phyloP scores from a whole-genome alignment of 1,140 invertebrate genomes.

The Reticulitermes speratus region DNA sequence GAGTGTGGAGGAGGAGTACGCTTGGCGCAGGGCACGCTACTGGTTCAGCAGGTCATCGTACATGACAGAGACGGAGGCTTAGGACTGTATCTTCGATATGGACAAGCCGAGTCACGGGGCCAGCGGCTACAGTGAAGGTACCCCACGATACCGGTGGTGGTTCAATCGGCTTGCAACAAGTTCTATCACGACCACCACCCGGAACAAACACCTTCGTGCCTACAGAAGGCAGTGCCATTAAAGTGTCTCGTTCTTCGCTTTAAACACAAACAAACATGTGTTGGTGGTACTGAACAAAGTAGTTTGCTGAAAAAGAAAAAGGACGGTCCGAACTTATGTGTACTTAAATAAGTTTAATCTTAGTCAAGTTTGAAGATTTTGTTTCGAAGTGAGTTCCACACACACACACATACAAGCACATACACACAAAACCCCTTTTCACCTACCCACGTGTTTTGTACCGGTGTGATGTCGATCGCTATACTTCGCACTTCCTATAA shows the following conservation, averaged over 20 bases:
- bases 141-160: not conserved
- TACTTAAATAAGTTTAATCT: too few relatives aligned
- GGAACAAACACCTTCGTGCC: not conserved
- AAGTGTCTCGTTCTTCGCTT: not conserved
- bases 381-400: too few relatives aligned
- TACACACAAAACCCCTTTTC: too few relatives aligned
- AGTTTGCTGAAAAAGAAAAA: not conserved
- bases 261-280: not conserved
- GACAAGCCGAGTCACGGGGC: not conserved
- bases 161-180: not conserved
- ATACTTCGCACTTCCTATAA: not conserved
- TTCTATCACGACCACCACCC: not conserved
- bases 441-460: not conserved
- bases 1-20: constrained; percentile 11
- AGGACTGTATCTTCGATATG: not conserved
- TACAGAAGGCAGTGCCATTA: not conserved
- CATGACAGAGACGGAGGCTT: not conserved
- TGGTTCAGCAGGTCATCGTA: not conserved
- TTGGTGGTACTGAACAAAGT: not conserved
- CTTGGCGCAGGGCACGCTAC: not conserved
- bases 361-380: too few relatives aligned
- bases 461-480: not conserved
- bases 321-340: not conserved
- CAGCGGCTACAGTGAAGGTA: not conserved
- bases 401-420: too few relatives aligned